Conservation (phyloP, 2,113 vertebrate species). For the Nansenia antarctica region DNA sequence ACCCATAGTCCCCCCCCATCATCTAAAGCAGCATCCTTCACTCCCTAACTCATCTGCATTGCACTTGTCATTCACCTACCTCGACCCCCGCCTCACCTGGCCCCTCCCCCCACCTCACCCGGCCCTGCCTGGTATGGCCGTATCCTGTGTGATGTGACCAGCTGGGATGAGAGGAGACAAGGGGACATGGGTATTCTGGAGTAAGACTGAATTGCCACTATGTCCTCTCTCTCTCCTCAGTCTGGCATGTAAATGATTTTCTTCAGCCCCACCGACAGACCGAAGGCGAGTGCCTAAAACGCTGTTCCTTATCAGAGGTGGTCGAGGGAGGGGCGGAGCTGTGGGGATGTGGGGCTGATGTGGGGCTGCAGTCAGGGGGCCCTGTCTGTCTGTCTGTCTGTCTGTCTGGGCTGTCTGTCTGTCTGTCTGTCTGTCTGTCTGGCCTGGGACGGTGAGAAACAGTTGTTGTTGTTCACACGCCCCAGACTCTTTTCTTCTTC, state of each 20-base stretch:
- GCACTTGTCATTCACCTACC: too few species aligned
- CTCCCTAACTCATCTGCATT: constrained; percentile 47
- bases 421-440: neutral
- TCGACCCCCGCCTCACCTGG: constrained; percentile 6
- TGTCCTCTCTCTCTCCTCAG: neutral
- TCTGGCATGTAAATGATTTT: neutral
- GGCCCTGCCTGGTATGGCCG: constrained; percentile 20
- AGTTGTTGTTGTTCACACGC: too few species aligned
- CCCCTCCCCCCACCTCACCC: constrained; percentile 3
- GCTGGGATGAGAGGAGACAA: constrained; percentile 13
- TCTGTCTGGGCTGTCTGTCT: neutral
- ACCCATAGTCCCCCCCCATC: neutral
- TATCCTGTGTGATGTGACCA: constrained; percentile 22
- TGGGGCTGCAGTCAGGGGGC: neutral
- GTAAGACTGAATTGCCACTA: constrained; percentile 8
- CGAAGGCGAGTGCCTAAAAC: constrained; percentile 54
- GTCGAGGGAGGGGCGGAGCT: constrained; percentile 1
- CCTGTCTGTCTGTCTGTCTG: neutral
- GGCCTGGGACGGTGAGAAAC: too few species aligned
- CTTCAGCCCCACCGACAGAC: constrained; percentile 2
- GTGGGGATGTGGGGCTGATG: neutral
- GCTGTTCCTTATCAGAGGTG: constrained; percentile 25
- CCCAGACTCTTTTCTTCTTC: neutral
- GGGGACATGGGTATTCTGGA: neutral
- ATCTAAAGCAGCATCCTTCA: neutral